phyloP scores from a whole-genome alignment of 2,888 invertebrate species.

The Drosophila cognata region DNA sequence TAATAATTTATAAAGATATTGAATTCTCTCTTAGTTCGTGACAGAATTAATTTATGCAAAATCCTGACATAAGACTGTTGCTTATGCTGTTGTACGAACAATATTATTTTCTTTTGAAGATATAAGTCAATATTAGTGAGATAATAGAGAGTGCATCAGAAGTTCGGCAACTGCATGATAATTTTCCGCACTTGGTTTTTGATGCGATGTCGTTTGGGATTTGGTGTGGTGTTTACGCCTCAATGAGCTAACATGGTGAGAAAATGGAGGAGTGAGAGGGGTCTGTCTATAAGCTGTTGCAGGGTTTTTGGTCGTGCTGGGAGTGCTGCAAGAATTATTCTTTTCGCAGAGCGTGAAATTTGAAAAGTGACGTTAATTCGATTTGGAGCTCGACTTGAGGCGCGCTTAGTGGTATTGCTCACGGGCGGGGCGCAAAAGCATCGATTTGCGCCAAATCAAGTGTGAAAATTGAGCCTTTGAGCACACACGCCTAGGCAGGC shows the following conservation, averaged over 20 bases:
- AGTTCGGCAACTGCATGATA: constrained; percentile 14
- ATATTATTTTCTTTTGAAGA: not conserved
- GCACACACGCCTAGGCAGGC: constrained; percentile 31
- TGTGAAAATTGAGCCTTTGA: constrained; percentile 73
- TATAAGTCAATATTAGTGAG: not conserved
- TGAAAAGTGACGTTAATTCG: constrained; percentile 75
- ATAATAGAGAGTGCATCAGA: constrained; percentile 15
- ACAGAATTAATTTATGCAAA: not conserved
- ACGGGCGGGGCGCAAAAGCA: constrained; percentile 15
- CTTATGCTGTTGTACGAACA: too few relatives aligned
- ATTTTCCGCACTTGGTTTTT: constrained; percentile 36
- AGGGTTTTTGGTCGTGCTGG: constrained; percentile 7
- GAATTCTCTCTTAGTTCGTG: not conserved
- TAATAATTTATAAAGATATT: not conserved
- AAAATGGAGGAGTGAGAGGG: not conserved
- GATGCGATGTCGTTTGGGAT: constrained; percentile 43
- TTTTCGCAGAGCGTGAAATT: constrained; percentile 46
- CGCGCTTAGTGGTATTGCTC: constrained; percentile 10
- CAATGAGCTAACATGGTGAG: constrained; percentile 41
- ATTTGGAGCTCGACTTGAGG: constrained; percentile 48
- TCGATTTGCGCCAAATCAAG: constrained; percentile 60
- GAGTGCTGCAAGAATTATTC: constrained; percentile 1
- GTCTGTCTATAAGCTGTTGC: not conserved
- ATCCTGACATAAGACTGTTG: not conserved
- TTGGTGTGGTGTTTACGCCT: constrained; percentile 49